phyloP scores from a whole-genome alignment of 2,888 invertebrate genomes.

The Drosophila fulvimacula region DNA sequence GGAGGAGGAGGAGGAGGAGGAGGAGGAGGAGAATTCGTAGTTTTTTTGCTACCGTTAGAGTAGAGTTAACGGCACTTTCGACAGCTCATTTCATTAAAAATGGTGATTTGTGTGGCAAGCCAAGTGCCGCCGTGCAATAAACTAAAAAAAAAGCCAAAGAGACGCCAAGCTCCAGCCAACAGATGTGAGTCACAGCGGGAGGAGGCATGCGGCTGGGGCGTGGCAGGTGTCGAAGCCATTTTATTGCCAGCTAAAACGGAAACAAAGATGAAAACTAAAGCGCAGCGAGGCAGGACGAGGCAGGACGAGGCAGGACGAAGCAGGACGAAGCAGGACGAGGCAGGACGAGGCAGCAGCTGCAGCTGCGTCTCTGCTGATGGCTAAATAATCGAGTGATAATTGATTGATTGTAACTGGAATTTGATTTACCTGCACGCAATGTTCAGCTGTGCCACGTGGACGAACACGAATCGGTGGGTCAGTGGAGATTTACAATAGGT shows the following conservation, averaged over 20 bases:
- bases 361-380: conserved; percentile 18
- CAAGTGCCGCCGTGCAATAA: conserved; percentile 45
- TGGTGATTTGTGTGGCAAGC: conserved; percentile 63
- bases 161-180: conserved; percentile 14
- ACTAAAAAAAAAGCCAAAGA: conserved; percentile 24
- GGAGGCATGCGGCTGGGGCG: conserved; percentile 2
- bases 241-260: conserved; percentile 39
- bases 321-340: too few species aligned
- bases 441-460: not conserved
- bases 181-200: conserved; percentile 1
- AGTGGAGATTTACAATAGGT: not conserved
- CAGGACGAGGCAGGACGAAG: too few species aligned
- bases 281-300: not conserved
- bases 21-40: not conserved
- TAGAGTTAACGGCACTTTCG: conserved; percentile 37
- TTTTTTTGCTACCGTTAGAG: conserved; percentile 35
- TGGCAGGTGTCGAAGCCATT: conserved; percentile 46
- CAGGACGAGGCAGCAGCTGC: not conserved
- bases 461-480: not conserved
- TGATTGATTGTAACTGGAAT: conserved; percentile 28
- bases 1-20: not conserved
- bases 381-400: conserved; percentile 29
- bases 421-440: conserved; percentile 10
- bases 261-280: conserved; percentile 33
- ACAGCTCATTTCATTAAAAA: conserved; percentile 67